phyloP scores from a whole-genome alignment of 2,797 vertebrate genomes.

The Aphelocoma californica region DNA sequence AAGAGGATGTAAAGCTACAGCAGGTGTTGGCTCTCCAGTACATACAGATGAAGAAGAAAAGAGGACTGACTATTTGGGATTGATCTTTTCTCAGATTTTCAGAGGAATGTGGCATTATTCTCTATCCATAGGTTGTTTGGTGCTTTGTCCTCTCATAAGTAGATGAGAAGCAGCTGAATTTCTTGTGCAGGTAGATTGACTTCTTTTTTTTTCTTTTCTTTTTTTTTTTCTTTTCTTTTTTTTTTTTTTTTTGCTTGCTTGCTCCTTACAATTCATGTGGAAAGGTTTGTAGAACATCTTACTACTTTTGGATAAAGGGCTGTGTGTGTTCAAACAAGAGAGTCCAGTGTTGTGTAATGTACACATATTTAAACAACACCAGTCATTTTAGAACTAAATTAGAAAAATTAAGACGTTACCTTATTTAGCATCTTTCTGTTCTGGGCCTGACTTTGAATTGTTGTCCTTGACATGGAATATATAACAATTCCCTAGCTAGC shows the following conservation, averaged over 20 bases:
- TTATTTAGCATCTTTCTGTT: background rate
- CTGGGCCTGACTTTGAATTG: background rate
- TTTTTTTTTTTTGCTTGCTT: background rate
- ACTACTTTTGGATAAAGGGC: background rate
- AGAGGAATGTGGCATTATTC: background rate
- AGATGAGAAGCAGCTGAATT: background rate
- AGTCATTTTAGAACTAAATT: background rate
- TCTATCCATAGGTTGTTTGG: background rate
- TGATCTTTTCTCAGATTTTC: background rate
- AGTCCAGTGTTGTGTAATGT: background rate
- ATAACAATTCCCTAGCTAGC: background rate
- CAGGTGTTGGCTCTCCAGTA: background rate
- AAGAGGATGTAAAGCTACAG: background rate
- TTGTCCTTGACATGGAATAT: conserved; percentile 33
- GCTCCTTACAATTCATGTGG: background rate
- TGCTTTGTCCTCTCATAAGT: background rate
- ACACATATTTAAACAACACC: background rate
- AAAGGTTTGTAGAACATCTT: background rate
- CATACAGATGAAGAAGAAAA: background rate
- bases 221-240: background rate
- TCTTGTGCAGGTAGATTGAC: background rate
- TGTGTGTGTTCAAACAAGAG: background rate
- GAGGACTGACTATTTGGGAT: background rate
- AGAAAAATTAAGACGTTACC: background rate
- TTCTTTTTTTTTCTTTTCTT: background rate